Conservation (phyloP, 2,888 invertebrate species). For the Tetranychus piercei region DNA sequence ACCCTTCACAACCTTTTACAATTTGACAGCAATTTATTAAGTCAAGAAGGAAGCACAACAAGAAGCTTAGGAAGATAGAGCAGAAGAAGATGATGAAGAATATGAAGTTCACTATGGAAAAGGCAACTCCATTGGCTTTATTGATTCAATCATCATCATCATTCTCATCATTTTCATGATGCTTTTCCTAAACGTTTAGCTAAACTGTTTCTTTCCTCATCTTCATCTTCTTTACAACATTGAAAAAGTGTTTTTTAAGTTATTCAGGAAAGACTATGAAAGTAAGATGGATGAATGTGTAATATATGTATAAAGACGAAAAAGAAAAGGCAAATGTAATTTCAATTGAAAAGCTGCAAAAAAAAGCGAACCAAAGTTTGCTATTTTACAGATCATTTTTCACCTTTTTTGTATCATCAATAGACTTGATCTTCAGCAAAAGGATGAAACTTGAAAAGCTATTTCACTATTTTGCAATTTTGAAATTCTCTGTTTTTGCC, state of each 20-base stretch:
- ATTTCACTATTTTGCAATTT: too few species aligned
- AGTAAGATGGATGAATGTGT: neutral
- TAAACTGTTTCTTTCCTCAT: too few species aligned
- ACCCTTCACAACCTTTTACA: neutral
- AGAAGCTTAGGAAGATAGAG: too few species aligned
- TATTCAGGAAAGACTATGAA: neutral
- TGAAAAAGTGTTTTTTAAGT: neutral
- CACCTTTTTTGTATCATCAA: neutral
- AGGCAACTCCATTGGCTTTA: neutral
- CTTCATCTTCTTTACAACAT: too few species aligned
- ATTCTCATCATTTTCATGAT: neutral
- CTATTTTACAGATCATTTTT: constrained; percentile 1
- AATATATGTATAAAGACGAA: neutral
- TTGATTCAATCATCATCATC: neutral
- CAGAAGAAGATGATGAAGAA: too few species aligned
- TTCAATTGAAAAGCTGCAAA: neutral
- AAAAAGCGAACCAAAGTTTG: neutral
- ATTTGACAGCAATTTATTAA: neutral
- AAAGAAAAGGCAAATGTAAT: neutral
- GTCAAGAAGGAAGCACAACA: neutral
- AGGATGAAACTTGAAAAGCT: too few species aligned
- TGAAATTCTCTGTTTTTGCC: too few species aligned
- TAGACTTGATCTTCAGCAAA: too few species aligned
- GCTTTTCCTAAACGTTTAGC: neutral
- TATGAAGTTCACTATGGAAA: too few species aligned